These are phyloP conservation scores for Rousettus leschenaultii DNA, from an alignment of 2,113 vertebrate genomes.

Conservation along the genomic window DNA sequence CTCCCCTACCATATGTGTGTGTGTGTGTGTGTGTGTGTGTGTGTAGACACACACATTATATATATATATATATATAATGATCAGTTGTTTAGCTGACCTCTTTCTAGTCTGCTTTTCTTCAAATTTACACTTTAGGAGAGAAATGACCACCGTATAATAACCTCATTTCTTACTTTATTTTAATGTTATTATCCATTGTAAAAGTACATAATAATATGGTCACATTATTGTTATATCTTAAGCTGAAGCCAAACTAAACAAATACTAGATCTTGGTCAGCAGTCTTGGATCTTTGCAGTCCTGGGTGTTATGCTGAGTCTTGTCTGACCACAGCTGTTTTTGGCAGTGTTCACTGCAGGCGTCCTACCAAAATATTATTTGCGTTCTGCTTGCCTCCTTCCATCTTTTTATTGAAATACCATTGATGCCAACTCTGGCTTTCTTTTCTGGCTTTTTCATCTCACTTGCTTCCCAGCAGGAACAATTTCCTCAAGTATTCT, in stretches of 20 bases:
- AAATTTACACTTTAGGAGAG: background rate
- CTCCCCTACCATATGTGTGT: too few relatives aligned
- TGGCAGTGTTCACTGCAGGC: background rate
- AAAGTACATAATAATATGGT: background rate
- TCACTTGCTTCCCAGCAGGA: conserved; percentile 15
- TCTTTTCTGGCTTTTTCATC: conserved; percentile 19
- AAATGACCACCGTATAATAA: background rate
- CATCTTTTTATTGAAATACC: background rate
- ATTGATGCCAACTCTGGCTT: background rate
- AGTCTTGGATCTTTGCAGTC: background rate
- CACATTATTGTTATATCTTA: background rate
- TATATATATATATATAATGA: background rate
- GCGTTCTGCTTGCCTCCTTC: background rate
- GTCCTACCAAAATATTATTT: background rate
- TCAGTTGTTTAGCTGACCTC: background rate
- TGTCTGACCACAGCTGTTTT: background rate
- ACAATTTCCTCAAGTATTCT: background rate
- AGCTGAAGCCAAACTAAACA: background rate
- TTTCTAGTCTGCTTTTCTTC: conserved; percentile 4
- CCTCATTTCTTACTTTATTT: background rate
- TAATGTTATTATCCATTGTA: background rate
- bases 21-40: too few relatives aligned
- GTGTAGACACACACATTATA: too few relatives aligned
- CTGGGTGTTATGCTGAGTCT: background rate
- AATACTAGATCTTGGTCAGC: background rate